Conservation (phyloP, 2,797 vertebrate genomes). For the Gymnodraco acuticeps region DNA sequence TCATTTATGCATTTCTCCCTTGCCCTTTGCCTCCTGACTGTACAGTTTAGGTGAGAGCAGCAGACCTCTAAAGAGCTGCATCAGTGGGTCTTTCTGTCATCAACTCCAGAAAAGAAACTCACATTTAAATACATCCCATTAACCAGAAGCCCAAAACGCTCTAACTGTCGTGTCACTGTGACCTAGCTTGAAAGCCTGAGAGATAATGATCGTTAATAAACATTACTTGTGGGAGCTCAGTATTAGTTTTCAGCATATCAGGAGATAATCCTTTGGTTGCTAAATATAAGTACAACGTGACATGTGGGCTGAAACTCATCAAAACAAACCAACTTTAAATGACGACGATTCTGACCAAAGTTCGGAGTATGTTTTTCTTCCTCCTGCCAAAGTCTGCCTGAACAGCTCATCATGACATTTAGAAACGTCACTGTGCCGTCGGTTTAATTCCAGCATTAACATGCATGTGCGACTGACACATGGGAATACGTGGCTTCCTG, state of each 20-base stretch:
- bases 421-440: neutral
- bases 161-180: neutral
- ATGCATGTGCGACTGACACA: neutral
- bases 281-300: neutral
- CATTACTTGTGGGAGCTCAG: neutral
- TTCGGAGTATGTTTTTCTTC: neutral
- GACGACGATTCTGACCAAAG: neutral
- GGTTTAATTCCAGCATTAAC: constrained; percentile 6
- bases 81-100: neutral
- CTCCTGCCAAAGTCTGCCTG: neutral
- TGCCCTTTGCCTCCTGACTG: neutral
- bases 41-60: neutral
- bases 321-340: neutral
- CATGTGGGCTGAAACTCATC: neutral
- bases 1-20: neutral
- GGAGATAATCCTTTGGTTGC: neutral
- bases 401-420: constrained; percentile 2
- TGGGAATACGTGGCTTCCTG: constrained; percentile 5
- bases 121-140: constrained; percentile 1
- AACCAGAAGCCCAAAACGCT: neutral
- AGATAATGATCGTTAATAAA: neutral
- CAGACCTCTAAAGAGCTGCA: neutral
- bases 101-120: neutral
- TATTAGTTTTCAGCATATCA: neutral
- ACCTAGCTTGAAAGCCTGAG: neutral